Conservation (phyloP, 2,113 vertebrate species). For the Pholis gunnellus region DNA sequence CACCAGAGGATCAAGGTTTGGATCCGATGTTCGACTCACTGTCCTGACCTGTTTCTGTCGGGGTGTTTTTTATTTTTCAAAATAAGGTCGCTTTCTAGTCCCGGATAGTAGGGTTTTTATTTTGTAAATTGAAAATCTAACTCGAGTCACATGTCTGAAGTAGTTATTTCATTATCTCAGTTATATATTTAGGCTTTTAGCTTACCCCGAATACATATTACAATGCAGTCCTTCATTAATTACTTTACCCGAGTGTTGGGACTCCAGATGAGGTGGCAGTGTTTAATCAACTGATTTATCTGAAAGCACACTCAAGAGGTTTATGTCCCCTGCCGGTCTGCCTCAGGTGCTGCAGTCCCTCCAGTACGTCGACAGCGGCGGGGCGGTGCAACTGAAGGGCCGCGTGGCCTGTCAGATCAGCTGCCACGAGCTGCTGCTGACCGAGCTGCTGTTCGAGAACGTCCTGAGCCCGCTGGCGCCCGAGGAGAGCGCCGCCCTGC, state of each 20-base stretch:
- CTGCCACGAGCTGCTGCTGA: slow-evolving; percentile 92
- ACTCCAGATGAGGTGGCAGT: too few relatives aligned
- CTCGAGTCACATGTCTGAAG: neutral
- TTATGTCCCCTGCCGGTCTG: neutral
- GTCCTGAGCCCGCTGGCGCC: slow-evolving; percentile 89
- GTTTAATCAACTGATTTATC: too few relatives aligned
- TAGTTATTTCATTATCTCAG: neutral
- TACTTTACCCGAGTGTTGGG: neutral
- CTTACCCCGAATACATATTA: neutral
- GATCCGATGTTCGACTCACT: neutral
- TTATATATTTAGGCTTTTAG: neutral
- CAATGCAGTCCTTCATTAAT: neutral
- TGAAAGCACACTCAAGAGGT: neutral
- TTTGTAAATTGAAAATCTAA: neutral
- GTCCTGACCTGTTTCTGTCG: neutral
- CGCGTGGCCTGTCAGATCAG: slow-evolving; percentile 93
- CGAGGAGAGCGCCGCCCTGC: slow-evolving; percentile 92
- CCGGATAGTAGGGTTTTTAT: neutral
- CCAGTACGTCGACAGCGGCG: slow-evolving; percentile 87
- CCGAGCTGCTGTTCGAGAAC: slow-evolving; percentile 92
- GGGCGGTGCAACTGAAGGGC: slow-evolving; percentile 92
- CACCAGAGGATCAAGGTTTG: slow-evolving; percentile 91
- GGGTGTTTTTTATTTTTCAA: neutral
- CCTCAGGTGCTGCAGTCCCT: slow-evolving; percentile 89
- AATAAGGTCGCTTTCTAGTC: slow-evolving; percentile 10